These are phyloP conservation scores for Drosophila sucinea DNA, from an alignment of 1,140 invertebrate species.

Conservation along the genomic window DNA sequence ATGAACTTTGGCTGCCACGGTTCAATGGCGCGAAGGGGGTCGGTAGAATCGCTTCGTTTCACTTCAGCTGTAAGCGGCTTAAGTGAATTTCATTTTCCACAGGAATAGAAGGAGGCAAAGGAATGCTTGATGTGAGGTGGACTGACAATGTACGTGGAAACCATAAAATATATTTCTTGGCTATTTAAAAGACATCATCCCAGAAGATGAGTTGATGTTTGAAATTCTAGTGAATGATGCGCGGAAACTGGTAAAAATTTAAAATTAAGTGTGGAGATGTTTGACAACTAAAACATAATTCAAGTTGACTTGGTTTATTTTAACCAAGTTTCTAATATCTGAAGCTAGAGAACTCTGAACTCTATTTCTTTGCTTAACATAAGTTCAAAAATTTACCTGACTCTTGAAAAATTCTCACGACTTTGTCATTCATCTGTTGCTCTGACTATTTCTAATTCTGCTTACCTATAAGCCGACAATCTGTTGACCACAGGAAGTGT, in stretches of 20 bases:
- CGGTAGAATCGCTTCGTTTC: slow-evolving; percentile 6
- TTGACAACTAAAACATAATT: neutral
- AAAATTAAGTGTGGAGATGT: neutral
- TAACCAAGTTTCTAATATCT: no score
- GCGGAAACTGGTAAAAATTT: neutral
- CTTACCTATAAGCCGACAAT: slow-evolving; percentile 44
- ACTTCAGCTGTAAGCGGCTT: slow-evolving; percentile 47
- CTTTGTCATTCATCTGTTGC: neutral
- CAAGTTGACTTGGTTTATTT: neutral
- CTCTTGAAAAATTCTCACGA: slow-evolving; percentile 44
- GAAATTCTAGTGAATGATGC: neutral
- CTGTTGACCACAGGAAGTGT: slow-evolving; percentile 54
- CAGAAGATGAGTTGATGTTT: slow-evolving; percentile 21
- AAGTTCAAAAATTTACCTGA: neutral
- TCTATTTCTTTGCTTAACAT: no score
- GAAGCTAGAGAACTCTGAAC: no score
- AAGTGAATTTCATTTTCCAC: slow-evolving; percentile 42
- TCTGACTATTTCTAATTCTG: slow-evolving; percentile 25
- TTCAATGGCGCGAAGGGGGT: slow-evolving; percentile 29
- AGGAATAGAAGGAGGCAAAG: slow-evolving; percentile 26
- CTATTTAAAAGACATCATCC: neutral
- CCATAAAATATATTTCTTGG: slow-evolving; percentile 26
- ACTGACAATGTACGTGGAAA: slow-evolving; percentile 38
- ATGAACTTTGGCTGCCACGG: slow-evolving; percentile 50
- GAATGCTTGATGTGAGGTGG: slow-evolving; percentile 26